Percentiles rank a stretch among this genome's conserved stretches.
Evolutionary conservation across 2,888 invertebrate genomes (phyloP).

Genomic region (Ormyrus pomaceus): DNA sequence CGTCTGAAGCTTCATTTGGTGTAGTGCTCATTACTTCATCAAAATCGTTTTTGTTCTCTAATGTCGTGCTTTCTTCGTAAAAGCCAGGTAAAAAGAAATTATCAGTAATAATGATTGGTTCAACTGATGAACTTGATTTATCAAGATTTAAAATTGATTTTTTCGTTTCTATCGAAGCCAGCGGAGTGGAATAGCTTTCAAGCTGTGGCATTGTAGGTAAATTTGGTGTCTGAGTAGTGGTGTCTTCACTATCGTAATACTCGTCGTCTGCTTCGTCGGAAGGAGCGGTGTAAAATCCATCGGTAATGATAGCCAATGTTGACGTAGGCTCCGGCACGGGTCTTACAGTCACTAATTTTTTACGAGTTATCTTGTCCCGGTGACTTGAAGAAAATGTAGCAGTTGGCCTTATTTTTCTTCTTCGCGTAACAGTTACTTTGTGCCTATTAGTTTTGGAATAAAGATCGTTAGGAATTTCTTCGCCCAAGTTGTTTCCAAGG

Average conservation of each 20-base stretch:
- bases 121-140: slow-evolving; percentile 19
- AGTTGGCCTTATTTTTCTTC: slow-evolving; percentile 68
- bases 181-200: slow-evolving; percentile 61
- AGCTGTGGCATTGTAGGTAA: slow-evolving; percentile 63
- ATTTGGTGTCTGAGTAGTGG: slow-evolving; percentile 63
- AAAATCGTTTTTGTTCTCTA: slow-evolving; percentile 58
- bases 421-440: slow-evolving; percentile 71
- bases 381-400: slow-evolving; percentile 56
- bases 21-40: slow-evolving; percentile 5
- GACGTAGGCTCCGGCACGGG: slow-evolving; percentile 68
- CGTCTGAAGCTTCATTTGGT: no score
- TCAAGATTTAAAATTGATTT: slow-evolving; percentile 14
- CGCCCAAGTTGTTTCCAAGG: slow-evolving; percentile 32
- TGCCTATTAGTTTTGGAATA: slow-evolving; percentile 61
- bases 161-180: slow-evolving; percentile 40
- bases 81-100: slow-evolving; percentile 70
- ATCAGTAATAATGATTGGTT: slow-evolving; percentile 72
- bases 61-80: slow-evolving; percentile 54
- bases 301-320: slow-evolving; percentile 71
- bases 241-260: slow-evolving; percentile 55
- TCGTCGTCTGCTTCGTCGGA: slow-evolving; percentile 63
- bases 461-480: slow-evolving; percentile 30
- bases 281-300: slow-evolving; percentile 70
- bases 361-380: slow-evolving; percentile 67
- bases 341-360: slow-evolving; percentile 69